Evolutionary conservation across 2,113 vertebrate genomes (phyloP), one percentile per base, ranked within the genome.

Genomic region (Psammodynastes pulverulentus): DNA sequence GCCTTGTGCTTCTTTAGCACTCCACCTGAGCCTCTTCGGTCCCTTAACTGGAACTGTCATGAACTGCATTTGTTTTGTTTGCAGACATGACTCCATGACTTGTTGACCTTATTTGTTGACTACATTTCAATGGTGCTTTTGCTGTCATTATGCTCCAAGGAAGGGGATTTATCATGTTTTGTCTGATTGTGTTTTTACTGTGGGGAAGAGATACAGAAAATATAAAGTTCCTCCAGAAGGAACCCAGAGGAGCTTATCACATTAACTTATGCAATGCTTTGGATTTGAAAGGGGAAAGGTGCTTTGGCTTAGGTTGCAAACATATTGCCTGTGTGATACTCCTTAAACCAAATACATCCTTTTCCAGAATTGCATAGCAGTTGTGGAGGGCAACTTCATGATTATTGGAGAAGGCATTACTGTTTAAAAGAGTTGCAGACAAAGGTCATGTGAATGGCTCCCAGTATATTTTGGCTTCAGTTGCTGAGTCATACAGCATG

Each of bases 1-100:
- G 21, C 8, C 8, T 34, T 23, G 19, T 49, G 13, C 5, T 7
- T 49, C 85, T 29, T 85, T 89, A 89, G 72, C 58, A 67, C 85
- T 91, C 90, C 10, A 53, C 84, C 72, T 34, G 87, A n/a, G n/a
- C 15, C n/a, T 48, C 52, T 89, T 86, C 89, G 87, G 87, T 91
- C 72, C 58, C 86, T 88, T 88, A 91, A 91, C 92, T 58, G 92
- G 62, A 52, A 91, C 84, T 91, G 89, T 89, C 86, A 91, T 21
- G 67, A 88, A 91, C n/a, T 48, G 24, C 87, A 52, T 86, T 56
- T 89, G 87, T 85, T 53, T 91, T 19, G 19, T 89, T 62, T 52
- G 90, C 26, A 46, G 86, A 17, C 92, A 52, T 54, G 87, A 90
- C 46, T 89, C 67, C 46, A 51, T 62, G 72, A 34, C 53, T 91